phyloP scores from a whole-genome alignment of 1,140 invertebrate genomes.

The Zaprionus kolodkinae region DNA sequence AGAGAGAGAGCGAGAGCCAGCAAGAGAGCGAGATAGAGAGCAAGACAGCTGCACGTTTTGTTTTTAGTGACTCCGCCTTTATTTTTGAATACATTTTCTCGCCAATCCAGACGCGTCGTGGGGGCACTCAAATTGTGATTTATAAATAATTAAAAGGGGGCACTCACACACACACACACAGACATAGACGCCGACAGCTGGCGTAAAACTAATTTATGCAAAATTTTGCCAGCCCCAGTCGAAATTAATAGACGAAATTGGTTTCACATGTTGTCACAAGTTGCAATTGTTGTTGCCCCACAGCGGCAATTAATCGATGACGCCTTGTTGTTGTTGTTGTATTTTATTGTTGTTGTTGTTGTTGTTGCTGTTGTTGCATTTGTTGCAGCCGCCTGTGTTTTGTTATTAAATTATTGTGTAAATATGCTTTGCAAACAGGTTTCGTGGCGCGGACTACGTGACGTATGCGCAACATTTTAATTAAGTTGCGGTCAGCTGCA shows the following conservation, averaged over 20 bases:
- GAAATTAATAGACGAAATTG: constrained; percentile 52
- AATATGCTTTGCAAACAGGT: constrained; percentile 34
- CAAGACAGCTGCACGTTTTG: constrained; percentile 9
- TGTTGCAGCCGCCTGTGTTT: constrained; percentile 9
- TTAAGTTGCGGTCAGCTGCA: constrained; percentile 66
- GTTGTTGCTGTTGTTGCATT: constrained; percentile 9
- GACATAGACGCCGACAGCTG: constrained; percentile 24
- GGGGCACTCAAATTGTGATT: constrained; percentile 46
- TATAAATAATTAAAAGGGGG: constrained; percentile 58
- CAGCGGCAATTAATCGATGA: constrained; percentile 49
- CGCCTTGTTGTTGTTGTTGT: constrained; percentile 35
- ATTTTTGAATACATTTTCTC: constrained; percentile 38
- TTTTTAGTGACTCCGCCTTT: constrained; percentile 47
- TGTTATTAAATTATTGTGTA: constrained; percentile 40
- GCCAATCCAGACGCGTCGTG: constrained; percentile 36
- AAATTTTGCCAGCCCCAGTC: constrained; percentile 40
- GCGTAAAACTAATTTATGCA: constrained; percentile 59
- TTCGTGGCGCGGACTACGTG: constrained; percentile 40
- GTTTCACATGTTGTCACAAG: constrained; percentile 27
- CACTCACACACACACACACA: constrained; percentile 7
- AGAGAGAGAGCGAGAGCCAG: neutral
- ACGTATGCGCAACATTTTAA: constrained; percentile 69
- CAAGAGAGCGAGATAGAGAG: constrained; percentile 12
- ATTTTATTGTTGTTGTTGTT: constrained; percentile 31
- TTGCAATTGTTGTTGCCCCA: constrained; percentile 30